phyloP scores from a whole-genome alignment of 2,888 invertebrate species.

The Philaethria dido region DNA sequence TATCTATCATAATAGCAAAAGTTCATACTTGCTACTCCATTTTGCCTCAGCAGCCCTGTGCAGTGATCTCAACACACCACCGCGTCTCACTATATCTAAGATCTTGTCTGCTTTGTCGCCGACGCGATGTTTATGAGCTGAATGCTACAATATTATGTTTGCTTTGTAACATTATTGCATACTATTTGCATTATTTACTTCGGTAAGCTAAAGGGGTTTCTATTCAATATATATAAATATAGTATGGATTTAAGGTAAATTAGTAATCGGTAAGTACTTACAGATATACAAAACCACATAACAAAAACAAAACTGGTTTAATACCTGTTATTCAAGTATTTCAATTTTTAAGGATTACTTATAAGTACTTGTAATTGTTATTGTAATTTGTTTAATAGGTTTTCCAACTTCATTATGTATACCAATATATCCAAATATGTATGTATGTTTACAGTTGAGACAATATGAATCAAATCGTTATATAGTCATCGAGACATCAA shows the following conservation, averaged over 20 bases:
- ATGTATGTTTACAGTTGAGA: not conserved
- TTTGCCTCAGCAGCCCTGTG: constrained; percentile 15
- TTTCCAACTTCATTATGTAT: not conserved
- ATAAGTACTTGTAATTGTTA: not conserved
- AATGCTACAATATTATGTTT: constrained; percentile 26
- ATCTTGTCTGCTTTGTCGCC: constrained; percentile 32
- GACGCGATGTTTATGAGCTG: constrained; percentile 29
- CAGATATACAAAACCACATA: too few species aligned
- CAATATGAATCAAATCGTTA: constrained; percentile 25
- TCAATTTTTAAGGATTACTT: not conserved
- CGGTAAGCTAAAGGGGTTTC: not conserved
- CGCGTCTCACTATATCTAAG: constrained; percentile 32
- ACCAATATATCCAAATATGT: not conserved
- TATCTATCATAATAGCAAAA: too few species aligned
- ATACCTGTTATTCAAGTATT: too few species aligned
- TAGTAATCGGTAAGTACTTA: too few species aligned
- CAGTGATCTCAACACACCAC: constrained; percentile 19
- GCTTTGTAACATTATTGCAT: constrained; percentile 9
- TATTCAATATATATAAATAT: not conserved
- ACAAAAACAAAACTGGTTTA: too few species aligned
- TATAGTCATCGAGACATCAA: constrained; percentile 31
- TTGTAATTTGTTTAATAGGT: not conserved
- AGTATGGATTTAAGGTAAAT: not conserved
- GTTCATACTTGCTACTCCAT: not conserved
- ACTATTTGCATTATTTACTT: constrained; percentile 2